A percentile compares a stretch with the other conserved stretches of the same genome.
These are phyloP conservation scores for Paralvinella palmiformis DNA, from an alignment of 1,140 invertebrate species.

Conservation along the genomic window DNA sequence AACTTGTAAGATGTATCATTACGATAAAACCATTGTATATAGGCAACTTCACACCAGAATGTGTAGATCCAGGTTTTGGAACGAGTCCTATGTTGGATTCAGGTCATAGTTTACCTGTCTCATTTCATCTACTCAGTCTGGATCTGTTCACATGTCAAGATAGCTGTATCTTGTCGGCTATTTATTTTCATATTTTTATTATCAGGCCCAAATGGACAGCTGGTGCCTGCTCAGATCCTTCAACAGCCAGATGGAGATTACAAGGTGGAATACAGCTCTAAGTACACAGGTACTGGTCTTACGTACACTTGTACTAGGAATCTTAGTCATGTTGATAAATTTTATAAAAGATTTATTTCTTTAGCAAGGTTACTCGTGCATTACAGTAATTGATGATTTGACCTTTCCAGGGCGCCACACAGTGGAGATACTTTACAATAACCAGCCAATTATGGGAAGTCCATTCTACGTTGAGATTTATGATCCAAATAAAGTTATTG, in stretches of 20 bases:
- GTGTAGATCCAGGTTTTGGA: too few relatives aligned
- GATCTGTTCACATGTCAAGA: too few relatives aligned
- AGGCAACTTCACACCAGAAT: too few relatives aligned
- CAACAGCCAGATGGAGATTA: constrained; percentile 38
- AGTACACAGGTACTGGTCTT: constrained; percentile 30
- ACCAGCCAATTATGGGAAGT: constrained; percentile 85
- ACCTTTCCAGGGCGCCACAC: constrained; percentile 60
- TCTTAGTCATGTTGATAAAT: background rate
- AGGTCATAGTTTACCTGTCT: too few relatives aligned
- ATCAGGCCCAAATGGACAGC: constrained; percentile 73
- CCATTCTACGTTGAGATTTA: constrained; percentile 94
- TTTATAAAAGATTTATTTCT: background rate
- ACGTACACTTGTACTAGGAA: background rate
- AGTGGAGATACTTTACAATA: constrained; percentile 84
- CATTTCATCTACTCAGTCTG: too few relatives aligned
- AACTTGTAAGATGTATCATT: too few relatives aligned
- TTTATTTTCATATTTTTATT: too few relatives aligned
- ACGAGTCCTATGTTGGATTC: too few relatives aligned
- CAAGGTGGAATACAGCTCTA: constrained; percentile 46
- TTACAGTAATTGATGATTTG: background rate
- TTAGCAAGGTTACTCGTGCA: background rate
- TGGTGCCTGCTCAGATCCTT: constrained; percentile 67
- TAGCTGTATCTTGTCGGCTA: too few relatives aligned
- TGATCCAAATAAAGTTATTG: constrained; percentile 69
- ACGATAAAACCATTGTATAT: too few relatives aligned